Percentiles rank a stretch among this genome's conserved stretches.
These are phyloP conservation scores for Mionectes macconnelli DNA, from an alignment of 2,113 vertebrate species.

Conservation along the genomic window DNA sequence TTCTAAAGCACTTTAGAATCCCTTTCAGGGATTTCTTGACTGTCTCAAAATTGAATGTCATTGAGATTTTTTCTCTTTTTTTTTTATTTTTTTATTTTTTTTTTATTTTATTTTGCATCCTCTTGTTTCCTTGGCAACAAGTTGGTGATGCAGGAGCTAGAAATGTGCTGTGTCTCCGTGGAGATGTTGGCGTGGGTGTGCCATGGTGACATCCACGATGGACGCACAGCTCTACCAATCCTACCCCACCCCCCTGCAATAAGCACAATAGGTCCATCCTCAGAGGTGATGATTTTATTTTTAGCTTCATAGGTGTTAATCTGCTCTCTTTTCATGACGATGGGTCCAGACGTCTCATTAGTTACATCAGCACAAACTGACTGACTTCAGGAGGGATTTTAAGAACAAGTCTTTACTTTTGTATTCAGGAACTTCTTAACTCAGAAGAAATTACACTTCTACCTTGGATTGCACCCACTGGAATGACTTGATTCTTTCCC, in stretches of 20 bases:
- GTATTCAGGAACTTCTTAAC: neutral
- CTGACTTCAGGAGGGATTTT: neutral
- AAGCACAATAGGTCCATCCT: neutral
- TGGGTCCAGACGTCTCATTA: neutral
- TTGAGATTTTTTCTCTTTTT: conserved; percentile 55
- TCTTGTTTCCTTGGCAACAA: conserved; percentile 82
- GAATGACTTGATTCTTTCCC: neutral
- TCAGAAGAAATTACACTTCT: neutral
- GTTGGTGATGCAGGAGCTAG: conserved; percentile 76
- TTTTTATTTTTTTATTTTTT: neutral
- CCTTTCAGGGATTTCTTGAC: conserved; percentile 76
- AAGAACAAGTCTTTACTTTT: neutral
- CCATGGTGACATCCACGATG: conserved; percentile 59
- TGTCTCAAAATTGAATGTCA: conserved; percentile 79
- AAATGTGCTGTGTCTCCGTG: conserved; percentile 76
- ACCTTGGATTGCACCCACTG: neutral
- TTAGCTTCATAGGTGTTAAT: conserved; percentile 44
- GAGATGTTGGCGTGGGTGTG: conserved; percentile 76
- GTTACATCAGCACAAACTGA: conserved; percentile 49
- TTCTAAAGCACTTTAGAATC: conserved; percentile 70
- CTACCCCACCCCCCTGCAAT: conserved; percentile 24
- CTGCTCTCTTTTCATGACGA: conserved; percentile 23
- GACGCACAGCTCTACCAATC: conserved; percentile 55
- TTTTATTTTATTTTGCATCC: conserved; percentile 32
- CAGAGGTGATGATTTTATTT: conserved; percentile 42